Evolutionary conservation across 2,888 invertebrate species (phyloP).

Genomic region (Drosophila nigricruria): DNA sequence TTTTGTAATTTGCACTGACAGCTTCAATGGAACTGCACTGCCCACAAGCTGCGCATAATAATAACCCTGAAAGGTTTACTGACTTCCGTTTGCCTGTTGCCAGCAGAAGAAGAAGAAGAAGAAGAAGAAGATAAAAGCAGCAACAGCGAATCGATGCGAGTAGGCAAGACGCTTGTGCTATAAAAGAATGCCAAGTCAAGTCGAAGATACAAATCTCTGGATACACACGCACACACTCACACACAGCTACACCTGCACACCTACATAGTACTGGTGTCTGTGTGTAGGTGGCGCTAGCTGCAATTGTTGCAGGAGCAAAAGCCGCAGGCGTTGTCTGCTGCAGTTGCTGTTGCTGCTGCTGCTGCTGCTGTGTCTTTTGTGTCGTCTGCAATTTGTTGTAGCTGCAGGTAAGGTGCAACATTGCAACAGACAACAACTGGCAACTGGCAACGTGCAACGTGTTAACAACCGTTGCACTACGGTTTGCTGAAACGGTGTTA

Average conservation of each 20-base stretch:
- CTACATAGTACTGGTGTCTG: slow-evolving; percentile 33
- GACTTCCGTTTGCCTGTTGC: slow-evolving; percentile 71
- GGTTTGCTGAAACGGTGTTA: slow-evolving; percentile 70
- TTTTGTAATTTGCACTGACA: slow-evolving; percentile 30
- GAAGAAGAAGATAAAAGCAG: background rate
- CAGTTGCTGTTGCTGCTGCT: slow-evolving; percentile 35
- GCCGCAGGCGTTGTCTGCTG: slow-evolving; percentile 65
- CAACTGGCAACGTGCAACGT: slow-evolving; percentile 35
- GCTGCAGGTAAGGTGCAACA: slow-evolving; percentile 56
- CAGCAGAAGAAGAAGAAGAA: background rate
- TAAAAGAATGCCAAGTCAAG: slow-evolving; percentile 59
- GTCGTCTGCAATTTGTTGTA: slow-evolving; percentile 77
- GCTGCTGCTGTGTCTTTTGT: slow-evolving; percentile 44
- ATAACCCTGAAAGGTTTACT: slow-evolving; percentile 83
- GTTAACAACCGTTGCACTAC: slow-evolving; percentile 76
- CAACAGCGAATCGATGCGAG: slow-evolving; percentile 15
- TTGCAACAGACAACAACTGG: slow-evolving; percentile 21
- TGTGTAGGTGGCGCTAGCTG: slow-evolving; percentile 75
- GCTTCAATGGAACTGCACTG: slow-evolving; percentile 60
- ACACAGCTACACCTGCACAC: slow-evolving; percentile 15
- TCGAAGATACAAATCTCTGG: slow-evolving; percentile 55
- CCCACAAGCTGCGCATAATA: slow-evolving; percentile 76
- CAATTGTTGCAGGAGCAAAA: slow-evolving; percentile 48
- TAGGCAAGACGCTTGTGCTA: slow-evolving; percentile 20
- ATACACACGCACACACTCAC: slow-evolving; percentile 24